Base-by-base conservation (phyloP, 1,140 invertebrate genomes). In the Caenorhabditis tropicalis region DNA sequence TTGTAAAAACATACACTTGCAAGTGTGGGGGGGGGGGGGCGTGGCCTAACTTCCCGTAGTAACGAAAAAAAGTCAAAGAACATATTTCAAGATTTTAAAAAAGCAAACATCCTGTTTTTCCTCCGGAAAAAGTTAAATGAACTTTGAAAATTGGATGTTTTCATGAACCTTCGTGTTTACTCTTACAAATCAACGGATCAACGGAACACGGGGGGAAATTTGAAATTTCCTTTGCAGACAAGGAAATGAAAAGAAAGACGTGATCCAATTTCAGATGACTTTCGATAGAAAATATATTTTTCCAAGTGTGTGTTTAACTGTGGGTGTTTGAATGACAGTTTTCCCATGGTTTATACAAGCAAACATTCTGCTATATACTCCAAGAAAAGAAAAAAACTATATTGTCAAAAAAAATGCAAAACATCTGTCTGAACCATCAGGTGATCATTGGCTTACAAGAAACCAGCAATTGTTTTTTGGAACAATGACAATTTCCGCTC, bases 401-500 rank as follows among this genome's bases (percentile, higher is more conserved):
- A 21, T n/a, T 3, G 1, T 2, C 2, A 21, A 56, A 27, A 27
- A 56, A 56, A 56, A 56, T 10, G 7, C 21, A 65, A 65, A n/a
- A n/a, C n/a, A n/a, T 27, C 7, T 74, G 65, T 74, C 36, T 74
- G 65, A 74, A 74, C 65, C 65, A 74, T 74, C 21, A 74, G 65
- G 65, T 74, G 65, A 43, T 74, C 65, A 43, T 43, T 74, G 21
- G 36, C 65, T 74, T 36, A 74, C 21, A 74, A n/a, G 65, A 74
- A 36, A 43, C 21, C 43, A 39, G n/a, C 65, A 74, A 74, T 43
- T 74, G 65, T 74, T 74, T 74, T 74, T 21, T 74, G 65, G 65
- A 74, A 74, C 65, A 74, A 9, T 74, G 65, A 74, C 36, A 74
- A 74, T 74, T 74, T 74, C 65, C 65, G 65, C 65, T 74, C 65